Conservation (phyloP, 2,797 vertebrate species). For the Tamandua tetradactyla region DNA sequence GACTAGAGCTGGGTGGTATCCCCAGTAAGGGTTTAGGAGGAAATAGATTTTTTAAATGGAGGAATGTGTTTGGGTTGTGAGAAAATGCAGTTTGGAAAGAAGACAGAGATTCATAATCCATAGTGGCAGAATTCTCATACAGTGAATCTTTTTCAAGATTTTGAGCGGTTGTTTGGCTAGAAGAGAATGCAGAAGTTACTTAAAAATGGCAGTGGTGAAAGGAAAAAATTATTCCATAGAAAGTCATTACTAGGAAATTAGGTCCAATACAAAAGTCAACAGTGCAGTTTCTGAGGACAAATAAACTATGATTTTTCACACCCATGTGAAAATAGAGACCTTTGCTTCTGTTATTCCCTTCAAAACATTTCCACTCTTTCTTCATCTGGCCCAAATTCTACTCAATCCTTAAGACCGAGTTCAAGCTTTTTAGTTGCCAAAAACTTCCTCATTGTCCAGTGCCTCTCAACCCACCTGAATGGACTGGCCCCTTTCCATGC, state of each 20-base stretch:
- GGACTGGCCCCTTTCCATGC: not conserved
- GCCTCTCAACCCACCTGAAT: not conserved
- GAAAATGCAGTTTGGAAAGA: not conserved
- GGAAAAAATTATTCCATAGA: not conserved
- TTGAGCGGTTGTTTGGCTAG: not conserved
- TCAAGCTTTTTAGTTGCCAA: not conserved
- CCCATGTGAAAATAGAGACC: not conserved
- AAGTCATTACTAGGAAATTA: not conserved
- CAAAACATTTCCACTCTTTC: not conserved
- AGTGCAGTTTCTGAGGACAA: not conserved
- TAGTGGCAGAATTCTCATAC: not conserved
- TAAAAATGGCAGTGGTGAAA: not conserved
- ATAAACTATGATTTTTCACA: not conserved
- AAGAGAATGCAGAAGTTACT: not conserved
- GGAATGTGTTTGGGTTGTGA: not conserved
- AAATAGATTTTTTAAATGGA: not conserved
- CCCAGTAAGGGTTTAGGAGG: not conserved
- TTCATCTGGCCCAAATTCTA: not conserved
- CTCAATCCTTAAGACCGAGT: not conserved
- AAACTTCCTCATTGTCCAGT: not conserved
- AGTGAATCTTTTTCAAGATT: not conserved
- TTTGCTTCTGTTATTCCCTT: not conserved
- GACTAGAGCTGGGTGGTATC: not conserved
- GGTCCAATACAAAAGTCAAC: not conserved
- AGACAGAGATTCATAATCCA: not conserved